Evolutionary conservation across 2,888 invertebrate genomes (phyloP).

Genomic region (Synergus umbraculus): DNA sequence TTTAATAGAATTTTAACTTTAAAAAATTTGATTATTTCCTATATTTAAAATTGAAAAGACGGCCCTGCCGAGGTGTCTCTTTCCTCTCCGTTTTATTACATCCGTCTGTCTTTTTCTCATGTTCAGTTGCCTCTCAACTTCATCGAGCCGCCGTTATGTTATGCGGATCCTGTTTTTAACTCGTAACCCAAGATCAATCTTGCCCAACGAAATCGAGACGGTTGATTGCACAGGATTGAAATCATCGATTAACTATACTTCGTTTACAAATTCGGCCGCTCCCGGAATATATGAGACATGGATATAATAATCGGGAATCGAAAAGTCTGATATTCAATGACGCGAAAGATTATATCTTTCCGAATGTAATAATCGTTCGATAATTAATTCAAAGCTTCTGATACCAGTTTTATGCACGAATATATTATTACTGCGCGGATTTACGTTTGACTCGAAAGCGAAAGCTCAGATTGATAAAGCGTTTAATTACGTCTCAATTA

Average conservation of each 20-base stretch:
- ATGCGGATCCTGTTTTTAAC: slow-evolving; percentile 39
- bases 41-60: slow-evolving; percentile 28
- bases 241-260: slow-evolving; percentile 37
- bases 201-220: slow-evolving; percentile 28
- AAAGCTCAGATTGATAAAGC: not conserved
- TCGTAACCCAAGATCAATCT: slow-evolving; percentile 40
- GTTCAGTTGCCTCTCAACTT: slow-evolving; percentile 33
- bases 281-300: slow-evolving; percentile 22
- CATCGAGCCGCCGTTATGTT: slow-evolving; percentile 37
- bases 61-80: slow-evolving; percentile 43
- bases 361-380: not conserved
- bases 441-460: not conserved
- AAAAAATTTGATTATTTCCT: slow-evolving; percentile 4
- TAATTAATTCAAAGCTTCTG: slow-evolving; percentile 12
- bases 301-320: slow-evolving; percentile 17
- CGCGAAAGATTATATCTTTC: not conserved
- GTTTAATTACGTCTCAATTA: not conserved
- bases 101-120: slow-evolving; percentile 44
- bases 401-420: not conserved
- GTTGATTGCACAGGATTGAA: slow-evolving; percentile 36
- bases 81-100: slow-evolving; percentile 35
- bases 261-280: slow-evolving; percentile 38
- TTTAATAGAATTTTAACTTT: not conserved
- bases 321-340: slow-evolving; percentile 32
- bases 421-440: not conserved